A percentile compares a stretch with the other conserved stretches of the same genome.
Evolutionary conservation across 2,797 vertebrate genomes (phyloP).

Genomic region (Pterois miles): DNA sequence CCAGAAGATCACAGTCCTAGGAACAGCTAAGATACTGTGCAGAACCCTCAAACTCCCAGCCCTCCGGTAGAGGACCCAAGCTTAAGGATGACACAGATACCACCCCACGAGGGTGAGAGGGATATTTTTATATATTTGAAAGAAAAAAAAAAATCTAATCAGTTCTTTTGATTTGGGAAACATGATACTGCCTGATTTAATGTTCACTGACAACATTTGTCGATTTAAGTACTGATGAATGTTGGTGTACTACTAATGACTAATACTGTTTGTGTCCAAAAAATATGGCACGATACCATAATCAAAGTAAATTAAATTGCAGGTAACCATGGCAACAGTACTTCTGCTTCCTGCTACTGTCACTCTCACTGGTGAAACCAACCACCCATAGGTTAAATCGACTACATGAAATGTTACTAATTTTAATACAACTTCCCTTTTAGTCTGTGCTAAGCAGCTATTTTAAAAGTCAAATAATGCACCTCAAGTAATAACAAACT

Average conservation of each 20-base stretch:
- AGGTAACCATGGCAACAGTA: background rate
- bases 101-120: too few species aligned
- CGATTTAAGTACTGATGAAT: background rate
- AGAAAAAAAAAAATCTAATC: background rate
- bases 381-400: background rate
- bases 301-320: background rate
- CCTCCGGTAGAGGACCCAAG: too few species aligned
- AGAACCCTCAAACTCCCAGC: too few species aligned
- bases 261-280: background rate
- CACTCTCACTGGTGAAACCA: background rate
- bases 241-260: background rate
- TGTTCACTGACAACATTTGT: background rate
- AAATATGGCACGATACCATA: too few species aligned
- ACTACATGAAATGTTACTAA: background rate
- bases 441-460: background rate
- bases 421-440: background rate
- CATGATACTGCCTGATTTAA: too few species aligned
- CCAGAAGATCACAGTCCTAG: too few species aligned
- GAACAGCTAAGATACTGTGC: too few species aligned
- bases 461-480: background rate
- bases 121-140: too few species aligned
- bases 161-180: background rate
- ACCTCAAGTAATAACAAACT: background rate
- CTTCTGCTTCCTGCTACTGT: background rate
- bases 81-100: too few species aligned